phyloP scores from a whole-genome alignment of 2,113 vertebrate genomes.

The Ciconia stormi region DNA sequence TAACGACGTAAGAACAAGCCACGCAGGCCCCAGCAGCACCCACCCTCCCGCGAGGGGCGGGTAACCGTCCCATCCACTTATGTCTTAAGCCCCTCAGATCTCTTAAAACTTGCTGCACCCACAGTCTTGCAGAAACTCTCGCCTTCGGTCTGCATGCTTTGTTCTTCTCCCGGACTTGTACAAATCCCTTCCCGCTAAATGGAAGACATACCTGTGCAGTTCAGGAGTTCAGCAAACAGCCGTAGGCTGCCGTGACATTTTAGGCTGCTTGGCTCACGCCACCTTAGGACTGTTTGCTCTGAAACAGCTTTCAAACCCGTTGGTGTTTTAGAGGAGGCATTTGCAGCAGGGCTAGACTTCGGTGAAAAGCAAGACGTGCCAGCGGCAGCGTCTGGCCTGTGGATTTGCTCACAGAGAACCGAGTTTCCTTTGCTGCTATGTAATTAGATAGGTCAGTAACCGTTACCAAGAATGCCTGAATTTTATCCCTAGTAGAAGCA shows the following conservation, averaged over 20 bases:
- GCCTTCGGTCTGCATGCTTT: not conserved
- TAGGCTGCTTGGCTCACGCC: not conserved
- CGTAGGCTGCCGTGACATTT: rapidly evolving
- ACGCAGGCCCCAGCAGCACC: not conserved
- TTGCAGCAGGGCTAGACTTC: not conserved
- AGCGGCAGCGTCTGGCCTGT: not conserved
- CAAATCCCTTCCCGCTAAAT: no score
- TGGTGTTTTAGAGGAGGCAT: not conserved
- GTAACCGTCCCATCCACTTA: not conserved
- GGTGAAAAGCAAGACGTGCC: not conserved
- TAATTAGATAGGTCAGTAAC: not conserved
- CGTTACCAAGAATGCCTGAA: not conserved
- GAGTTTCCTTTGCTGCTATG: not conserved
- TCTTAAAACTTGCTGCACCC: rapidly evolving
- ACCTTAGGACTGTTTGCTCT: no score
- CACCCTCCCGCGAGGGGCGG: not conserved
- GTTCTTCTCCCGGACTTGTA: not conserved
- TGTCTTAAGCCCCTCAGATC: no score
- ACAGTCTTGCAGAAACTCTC: not conserved
- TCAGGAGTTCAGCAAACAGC: not conserved
- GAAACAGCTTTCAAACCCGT: not conserved
- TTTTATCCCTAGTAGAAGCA: not conserved
- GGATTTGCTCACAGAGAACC: no score
- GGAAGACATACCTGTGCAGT: not conserved
- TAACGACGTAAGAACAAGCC: not conserved